Conservation (phyloP, 2,888 invertebrate genomes). For the Coecobrya sp. region DNA sequence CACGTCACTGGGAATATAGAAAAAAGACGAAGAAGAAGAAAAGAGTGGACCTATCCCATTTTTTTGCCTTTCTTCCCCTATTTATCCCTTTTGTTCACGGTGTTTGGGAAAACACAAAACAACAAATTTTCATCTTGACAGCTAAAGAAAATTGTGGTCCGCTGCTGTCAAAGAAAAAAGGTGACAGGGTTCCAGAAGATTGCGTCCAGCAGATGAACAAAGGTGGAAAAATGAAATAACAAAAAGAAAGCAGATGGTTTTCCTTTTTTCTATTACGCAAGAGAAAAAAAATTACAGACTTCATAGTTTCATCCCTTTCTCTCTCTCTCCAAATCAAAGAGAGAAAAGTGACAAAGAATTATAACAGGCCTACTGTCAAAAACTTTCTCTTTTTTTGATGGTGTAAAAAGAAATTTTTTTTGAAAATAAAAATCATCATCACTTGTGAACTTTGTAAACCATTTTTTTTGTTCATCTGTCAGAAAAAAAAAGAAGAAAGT, state of each 20-base stretch:
- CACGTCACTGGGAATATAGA: no score
- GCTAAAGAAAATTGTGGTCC: neutral
- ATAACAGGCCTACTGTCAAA: neutral
- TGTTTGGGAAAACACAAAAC: neutral
- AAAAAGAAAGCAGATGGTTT: conserved; percentile 30
- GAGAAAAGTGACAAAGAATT: conserved; percentile 11
- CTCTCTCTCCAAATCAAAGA: conserved; percentile 35
- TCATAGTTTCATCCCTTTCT: conserved; percentile 54
- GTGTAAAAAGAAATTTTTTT: neutral
- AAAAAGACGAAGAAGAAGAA: neutral
- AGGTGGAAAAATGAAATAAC: neutral
- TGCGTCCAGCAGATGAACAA: conserved; percentile 12
- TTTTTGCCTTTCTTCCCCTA: neutral
- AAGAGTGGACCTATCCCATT: neutral
- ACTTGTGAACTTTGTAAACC: neutral
- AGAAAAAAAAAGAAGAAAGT: neutral
- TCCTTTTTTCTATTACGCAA: conserved; percentile 54
- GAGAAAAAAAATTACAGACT: conserved; percentile 73
- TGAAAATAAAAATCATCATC: neutral
- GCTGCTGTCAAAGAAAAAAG: neutral
- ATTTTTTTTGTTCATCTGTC: neutral
- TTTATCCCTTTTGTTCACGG: conserved; percentile 22
- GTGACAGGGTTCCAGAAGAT: neutral
- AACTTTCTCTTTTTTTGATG: conserved; percentile 24
- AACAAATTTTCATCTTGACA: neutral